These are phyloP conservation scores for Steinernema feltiae DNA, from an alignment of 1,140 invertebrate genomes.

Conservation along the genomic window DNA sequence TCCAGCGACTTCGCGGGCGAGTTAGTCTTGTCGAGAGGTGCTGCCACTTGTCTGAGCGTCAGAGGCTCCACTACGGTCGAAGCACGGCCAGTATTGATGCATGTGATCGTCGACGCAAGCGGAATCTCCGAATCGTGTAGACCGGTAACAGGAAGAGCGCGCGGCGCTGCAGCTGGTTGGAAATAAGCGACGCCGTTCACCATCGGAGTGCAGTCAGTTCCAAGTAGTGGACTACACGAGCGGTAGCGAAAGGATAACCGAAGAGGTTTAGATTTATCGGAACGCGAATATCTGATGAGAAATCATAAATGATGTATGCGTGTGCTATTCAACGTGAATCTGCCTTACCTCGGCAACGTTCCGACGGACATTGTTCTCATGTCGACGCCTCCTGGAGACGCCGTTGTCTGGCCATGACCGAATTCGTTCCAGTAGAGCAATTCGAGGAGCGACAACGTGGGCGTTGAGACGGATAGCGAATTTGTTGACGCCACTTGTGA, in stretches of 20 bases:
- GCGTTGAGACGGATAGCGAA: not conserved
- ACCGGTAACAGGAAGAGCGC: not conserved
- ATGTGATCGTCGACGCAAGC: no score
- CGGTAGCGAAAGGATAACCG: not conserved
- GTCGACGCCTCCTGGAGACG: not conserved
- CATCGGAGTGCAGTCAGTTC: not conserved
- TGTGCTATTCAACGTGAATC: not conserved
- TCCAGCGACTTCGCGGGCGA: no score
- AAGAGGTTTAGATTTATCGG: constrained; percentile 9
- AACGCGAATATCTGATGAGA: constrained; percentile 11
- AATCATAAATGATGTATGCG: not conserved
- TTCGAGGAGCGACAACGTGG: not conserved
- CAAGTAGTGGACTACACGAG: not conserved
- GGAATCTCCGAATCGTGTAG: no score
- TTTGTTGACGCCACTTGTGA: not conserved
- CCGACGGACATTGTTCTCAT: not conserved
- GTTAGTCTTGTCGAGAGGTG: no score
- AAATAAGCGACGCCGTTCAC: not conserved
- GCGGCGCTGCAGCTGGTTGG: not conserved
- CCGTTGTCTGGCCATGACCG: not conserved
- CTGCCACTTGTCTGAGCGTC: no score
- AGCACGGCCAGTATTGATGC: no score
- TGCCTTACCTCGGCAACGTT: not conserved
- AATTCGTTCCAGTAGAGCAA: not conserved
- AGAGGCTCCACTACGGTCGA: no score